A percentile compares a stretch with the other conserved stretches of the same genome.
Conservation (phyloP, 2,888 invertebrate species). For the Entomobrya multifasciata region DNA sequence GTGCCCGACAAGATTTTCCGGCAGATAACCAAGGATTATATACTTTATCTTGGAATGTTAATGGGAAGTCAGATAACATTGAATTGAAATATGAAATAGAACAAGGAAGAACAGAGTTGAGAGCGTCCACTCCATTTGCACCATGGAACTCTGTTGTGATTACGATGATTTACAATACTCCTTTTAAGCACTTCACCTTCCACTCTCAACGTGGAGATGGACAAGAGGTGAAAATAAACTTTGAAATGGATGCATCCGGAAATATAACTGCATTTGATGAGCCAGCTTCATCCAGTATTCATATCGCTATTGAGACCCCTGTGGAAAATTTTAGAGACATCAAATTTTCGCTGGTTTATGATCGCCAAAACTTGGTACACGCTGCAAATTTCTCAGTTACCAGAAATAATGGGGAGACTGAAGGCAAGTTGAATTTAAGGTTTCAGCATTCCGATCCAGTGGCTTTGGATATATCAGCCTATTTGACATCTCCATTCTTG, state of each 20-base stretch:
- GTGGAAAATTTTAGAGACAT: conserved; percentile 73
- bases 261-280: conserved; percentile 63
- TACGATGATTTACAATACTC: conserved; percentile 59
- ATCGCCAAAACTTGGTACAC: conserved; percentile 52
- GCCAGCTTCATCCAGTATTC: conserved; percentile 52
- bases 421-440: conserved; percentile 62
- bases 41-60: conserved; percentile 71
- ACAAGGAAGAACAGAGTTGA: conserved; percentile 66
- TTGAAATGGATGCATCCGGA: conserved; percentile 68
- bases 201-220: conserved; percentile 72
- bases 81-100: conserved; percentile 55
- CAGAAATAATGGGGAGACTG: conserved; percentile 57
- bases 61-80: conserved; percentile 48
- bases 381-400: conserved; percentile 43
- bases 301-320: conserved; percentile 73
- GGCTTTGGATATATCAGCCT: conserved; percentile 61
- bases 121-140: conserved; percentile 76
- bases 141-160: conserved; percentile 73
- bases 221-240: conserved; percentile 71
- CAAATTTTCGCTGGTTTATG: conserved; percentile 67
- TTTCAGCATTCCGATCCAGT: conserved; percentile 62
- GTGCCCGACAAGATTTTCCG: conserved; percentile 40
- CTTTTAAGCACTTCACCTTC: conserved; percentile 52
- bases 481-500: conserved; percentile 58
- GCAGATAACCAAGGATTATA: conserved; percentile 41